Evolutionary conservation across 2,888 invertebrate genomes (phyloP).

Genomic region (Sipha maydis): DNA sequence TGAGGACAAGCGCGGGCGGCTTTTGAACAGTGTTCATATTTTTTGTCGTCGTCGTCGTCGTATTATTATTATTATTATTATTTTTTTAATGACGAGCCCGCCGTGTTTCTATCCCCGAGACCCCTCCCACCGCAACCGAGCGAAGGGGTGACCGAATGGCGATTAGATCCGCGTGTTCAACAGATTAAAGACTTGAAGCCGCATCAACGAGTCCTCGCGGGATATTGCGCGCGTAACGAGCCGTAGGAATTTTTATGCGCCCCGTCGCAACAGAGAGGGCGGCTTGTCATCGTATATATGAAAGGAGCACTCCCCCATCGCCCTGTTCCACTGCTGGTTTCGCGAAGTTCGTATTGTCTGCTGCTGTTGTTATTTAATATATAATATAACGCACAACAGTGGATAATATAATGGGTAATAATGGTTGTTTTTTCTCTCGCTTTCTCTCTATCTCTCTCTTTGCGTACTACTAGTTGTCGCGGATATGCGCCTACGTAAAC

Average conservation of each 20-base stretch:
- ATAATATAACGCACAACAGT: slow-evolving; percentile 21
- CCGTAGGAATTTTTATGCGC: slow-evolving; percentile 57
- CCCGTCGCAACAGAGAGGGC: neutral
- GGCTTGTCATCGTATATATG: slow-evolving; percentile 14
- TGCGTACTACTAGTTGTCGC: neutral
- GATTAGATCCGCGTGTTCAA: slow-evolving; percentile 61
- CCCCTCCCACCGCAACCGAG: neutral
- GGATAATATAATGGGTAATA: slow-evolving; percentile 21
- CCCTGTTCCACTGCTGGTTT: slow-evolving; percentile 17
- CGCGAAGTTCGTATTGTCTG: slow-evolving; percentile 14
- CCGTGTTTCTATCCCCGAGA: too few species aligned
- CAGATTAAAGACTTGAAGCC: slow-evolving; percentile 57
- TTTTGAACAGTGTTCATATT: slow-evolving; percentile 55
- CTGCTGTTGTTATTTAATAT: slow-evolving; percentile 48
- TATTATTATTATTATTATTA: slow-evolving; percentile 46
- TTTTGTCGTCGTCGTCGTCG: slow-evolving; percentile 22
- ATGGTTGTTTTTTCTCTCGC: slow-evolving; percentile 23
- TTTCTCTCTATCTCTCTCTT: too few species aligned
- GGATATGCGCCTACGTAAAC: neutral
- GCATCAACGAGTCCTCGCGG: neutral
- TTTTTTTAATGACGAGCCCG: slow-evolving; percentile 52
- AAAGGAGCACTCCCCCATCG: neutral
- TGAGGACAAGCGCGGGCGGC: neutral
- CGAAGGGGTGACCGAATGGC: slow-evolving; percentile 14
- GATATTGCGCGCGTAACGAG: slow-evolving; percentile 60